phyloP scores from a whole-genome alignment of 2,113 vertebrate species.

The Campylomormyrus numenius region DNA sequence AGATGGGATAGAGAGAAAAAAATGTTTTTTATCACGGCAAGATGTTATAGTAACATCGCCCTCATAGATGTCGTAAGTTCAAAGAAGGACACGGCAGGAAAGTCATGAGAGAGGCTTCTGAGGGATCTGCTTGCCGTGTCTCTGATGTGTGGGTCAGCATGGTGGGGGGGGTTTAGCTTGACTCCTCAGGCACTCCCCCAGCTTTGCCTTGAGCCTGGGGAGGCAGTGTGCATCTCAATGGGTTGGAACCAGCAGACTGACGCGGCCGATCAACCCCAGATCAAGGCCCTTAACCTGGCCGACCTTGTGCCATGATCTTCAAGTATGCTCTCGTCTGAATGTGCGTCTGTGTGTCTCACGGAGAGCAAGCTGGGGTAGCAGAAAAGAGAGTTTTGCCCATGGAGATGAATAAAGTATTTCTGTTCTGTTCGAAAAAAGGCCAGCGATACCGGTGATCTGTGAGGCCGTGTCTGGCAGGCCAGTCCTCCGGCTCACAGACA shows the following conservation, averaged over 20 bases:
- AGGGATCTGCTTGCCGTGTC: not conserved
- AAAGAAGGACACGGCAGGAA: not conserved
- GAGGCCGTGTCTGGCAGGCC: not conserved
- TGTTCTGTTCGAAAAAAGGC: not conserved
- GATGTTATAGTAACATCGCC: not conserved
- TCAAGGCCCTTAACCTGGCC: not conserved
- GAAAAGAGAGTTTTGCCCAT: not conserved
- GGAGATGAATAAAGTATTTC: not conserved
- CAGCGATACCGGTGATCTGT: not conserved
- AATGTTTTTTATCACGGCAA: not conserved
- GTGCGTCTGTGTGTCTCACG: not conserved
- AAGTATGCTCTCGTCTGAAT: not conserved
- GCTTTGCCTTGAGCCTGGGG: not conserved
- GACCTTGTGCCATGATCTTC: not conserved
- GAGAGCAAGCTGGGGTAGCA: not conserved
- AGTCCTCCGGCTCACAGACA: conserved; percentile 27
- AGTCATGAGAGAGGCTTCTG: not conserved
- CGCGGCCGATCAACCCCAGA: not conserved
- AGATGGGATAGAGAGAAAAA: too few species aligned
- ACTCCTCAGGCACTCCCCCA: not conserved
- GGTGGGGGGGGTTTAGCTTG: not conserved
- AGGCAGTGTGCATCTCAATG: not conserved
- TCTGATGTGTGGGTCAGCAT: not conserved
- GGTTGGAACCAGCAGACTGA: not conserved
- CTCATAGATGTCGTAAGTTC: not conserved